A percentile compares a stretch with the other conserved stretches of the same genome.
Evolutionary conservation across 2,113 vertebrate genomes (phyloP).

Genomic region (Alligator mississippiensis): DNA sequence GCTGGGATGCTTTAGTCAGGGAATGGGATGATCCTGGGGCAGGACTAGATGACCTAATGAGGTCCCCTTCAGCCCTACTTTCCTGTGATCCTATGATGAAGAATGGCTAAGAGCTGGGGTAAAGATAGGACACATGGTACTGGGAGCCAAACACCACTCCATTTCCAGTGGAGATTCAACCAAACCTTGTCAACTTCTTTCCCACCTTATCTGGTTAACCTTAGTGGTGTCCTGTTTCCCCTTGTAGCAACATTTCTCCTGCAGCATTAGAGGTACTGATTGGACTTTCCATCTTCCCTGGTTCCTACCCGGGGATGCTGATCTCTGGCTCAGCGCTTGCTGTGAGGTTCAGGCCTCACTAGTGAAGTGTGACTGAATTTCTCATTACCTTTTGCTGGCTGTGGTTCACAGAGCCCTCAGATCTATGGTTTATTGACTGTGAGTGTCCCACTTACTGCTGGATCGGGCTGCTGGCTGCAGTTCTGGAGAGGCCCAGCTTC

Average conservation of each 20-base stretch:
- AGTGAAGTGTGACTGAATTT: neutral
- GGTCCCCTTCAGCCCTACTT: too few species aligned
- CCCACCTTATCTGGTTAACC: neutral
- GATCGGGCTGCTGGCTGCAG: neutral
- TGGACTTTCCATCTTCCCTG: neutral
- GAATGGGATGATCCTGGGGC: too few species aligned
- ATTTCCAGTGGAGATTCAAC: neutral
- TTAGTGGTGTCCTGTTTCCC: neutral
- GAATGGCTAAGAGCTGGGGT: too few species aligned
- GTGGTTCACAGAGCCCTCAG: neutral
- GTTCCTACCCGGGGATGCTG: too few species aligned
- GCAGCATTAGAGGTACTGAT: neutral
- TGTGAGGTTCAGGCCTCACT: neutral
- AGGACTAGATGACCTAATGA: too few species aligned
- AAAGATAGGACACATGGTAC: too few species aligned
- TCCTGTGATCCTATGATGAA: too few species aligned
- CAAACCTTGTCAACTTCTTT: neutral
- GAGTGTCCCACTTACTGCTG: neutral
- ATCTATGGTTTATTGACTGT: neutral
- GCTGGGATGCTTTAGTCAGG: too few species aligned
- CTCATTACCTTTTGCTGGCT: neutral
- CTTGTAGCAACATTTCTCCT: neutral
- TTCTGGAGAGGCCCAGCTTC: neutral
- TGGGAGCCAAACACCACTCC: neutral
- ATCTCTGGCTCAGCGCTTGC: neutral